Evolutionary conservation across 2,797 vertebrate genomes (phyloP).

Genomic region (Eidolon dupreanum): DNA sequence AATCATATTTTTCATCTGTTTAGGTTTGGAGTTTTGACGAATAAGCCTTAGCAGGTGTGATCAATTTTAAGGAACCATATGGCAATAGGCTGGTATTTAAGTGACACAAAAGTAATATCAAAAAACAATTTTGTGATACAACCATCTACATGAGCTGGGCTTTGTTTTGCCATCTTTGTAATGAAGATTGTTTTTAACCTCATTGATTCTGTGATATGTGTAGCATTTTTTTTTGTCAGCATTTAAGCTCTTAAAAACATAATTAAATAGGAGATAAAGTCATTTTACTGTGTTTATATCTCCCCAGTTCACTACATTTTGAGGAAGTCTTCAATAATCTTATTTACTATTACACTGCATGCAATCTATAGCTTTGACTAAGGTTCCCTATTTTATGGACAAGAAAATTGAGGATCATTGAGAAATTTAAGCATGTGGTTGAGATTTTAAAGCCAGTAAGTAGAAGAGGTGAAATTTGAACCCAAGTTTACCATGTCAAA

Average conservation of each 20-base stretch:
- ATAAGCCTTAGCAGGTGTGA: neutral
- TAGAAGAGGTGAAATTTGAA: neutral
- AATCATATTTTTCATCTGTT: neutral
- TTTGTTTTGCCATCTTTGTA: neutral
- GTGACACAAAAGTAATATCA: neutral
- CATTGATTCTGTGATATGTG: neutral
- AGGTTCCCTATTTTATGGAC: neutral
- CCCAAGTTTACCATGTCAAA: neutral
- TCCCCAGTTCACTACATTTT: neutral
- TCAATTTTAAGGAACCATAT: neutral
- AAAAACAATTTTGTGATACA: neutral
- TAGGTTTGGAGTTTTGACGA: slow-evolving; percentile 30
- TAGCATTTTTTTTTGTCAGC: neutral
- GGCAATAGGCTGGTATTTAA: neutral
- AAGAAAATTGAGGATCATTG: neutral
- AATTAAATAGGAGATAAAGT: neutral
- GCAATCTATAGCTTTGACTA: neutral
- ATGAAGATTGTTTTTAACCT: neutral
- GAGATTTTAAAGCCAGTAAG: neutral
- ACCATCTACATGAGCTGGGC: neutral
- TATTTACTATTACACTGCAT: neutral
- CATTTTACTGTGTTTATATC: neutral
- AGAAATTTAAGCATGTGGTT: neutral
- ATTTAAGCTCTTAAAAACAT: neutral
- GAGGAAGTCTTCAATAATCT: neutral